Conservation (phyloP, 2,888 invertebrate genomes). For the Lucinisca nassula region DNA sequence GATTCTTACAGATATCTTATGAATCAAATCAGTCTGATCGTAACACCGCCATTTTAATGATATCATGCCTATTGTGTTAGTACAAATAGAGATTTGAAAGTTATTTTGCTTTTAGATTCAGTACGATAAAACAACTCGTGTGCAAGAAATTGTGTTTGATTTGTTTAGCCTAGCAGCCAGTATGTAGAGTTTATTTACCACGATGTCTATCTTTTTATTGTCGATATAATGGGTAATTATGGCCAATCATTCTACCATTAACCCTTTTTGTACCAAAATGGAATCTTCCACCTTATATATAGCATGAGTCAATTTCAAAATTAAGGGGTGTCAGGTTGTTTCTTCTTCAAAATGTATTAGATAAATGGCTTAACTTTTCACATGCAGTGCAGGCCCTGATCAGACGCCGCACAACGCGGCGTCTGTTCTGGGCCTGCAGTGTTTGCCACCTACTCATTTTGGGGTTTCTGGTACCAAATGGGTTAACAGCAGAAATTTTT, state of each 20-base stretch:
- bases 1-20: too few relatives aligned
- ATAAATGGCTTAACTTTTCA: neutral
- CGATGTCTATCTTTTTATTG: neutral
- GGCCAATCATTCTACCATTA: neutral
- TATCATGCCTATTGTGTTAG: neutral
- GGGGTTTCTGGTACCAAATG: too few relatives aligned
- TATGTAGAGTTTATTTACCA: neutral
- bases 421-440: too few relatives aligned
- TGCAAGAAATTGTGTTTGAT: neutral
- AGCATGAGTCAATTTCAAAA: too few relatives aligned
- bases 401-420: too few relatives aligned
- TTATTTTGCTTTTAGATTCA: neutral
- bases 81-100: constrained; percentile 1
- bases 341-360: too few relatives aligned
- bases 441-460: too few relatives aligned
- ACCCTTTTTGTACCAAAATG: too few relatives aligned
- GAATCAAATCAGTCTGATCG: neutral
- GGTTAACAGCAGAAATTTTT: too few relatives aligned
- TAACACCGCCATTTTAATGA: neutral
- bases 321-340: too few relatives aligned
- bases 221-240: neutral
- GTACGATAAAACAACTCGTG: neutral
- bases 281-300: too few relatives aligned
- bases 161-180: neutral
- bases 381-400: too few relatives aligned